These are phyloP conservation scores for Venusia cambrica DNA, from an alignment of 2,888 invertebrate species.

Conservation along the genomic window DNA sequence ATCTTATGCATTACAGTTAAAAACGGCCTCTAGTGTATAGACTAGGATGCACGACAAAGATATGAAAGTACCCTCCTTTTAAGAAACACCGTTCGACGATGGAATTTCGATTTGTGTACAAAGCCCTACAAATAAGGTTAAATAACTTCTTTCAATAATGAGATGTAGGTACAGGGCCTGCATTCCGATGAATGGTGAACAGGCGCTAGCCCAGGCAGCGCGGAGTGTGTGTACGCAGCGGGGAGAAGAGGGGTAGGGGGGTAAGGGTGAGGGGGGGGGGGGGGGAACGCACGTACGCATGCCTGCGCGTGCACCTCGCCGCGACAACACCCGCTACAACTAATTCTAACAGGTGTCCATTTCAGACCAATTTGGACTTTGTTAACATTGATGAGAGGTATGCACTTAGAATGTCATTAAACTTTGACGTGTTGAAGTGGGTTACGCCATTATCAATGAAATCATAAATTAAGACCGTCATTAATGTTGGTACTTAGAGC, in stretches of 20 bases:
- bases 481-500: too few species aligned
- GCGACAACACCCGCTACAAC: conserved; percentile 52
- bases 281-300: conserved; percentile 49
- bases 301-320: conserved; percentile 66
- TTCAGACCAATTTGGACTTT: conserved; percentile 29
- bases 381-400: conserved; percentile 30
- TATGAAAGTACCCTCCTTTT: too few species aligned
- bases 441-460: conserved; percentile 8
- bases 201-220: conserved; percentile 37
- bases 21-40: too few species aligned
- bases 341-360: conserved; percentile 64
- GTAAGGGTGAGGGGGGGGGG: conserved; percentile 52
- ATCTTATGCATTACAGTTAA: too few species aligned
- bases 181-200: conserved; percentile 70
- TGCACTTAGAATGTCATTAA: conserved; percentile 30
- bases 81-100: conserved; percentile 19
- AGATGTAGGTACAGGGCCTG: conserved; percentile 62
- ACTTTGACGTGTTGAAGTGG: conserved; percentile 8
- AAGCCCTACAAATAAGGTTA: conserved; percentile 46
- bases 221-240: conserved; percentile 29
- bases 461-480: conserved; percentile 2
- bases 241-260: conserved; percentile 32
- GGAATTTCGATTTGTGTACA: conserved; percentile 21
- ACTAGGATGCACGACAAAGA: too few species aligned
- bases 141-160: conserved; percentile 58